Conservation (phyloP, 2,113 vertebrate species). For the Neofelis nebulosa region DNA sequence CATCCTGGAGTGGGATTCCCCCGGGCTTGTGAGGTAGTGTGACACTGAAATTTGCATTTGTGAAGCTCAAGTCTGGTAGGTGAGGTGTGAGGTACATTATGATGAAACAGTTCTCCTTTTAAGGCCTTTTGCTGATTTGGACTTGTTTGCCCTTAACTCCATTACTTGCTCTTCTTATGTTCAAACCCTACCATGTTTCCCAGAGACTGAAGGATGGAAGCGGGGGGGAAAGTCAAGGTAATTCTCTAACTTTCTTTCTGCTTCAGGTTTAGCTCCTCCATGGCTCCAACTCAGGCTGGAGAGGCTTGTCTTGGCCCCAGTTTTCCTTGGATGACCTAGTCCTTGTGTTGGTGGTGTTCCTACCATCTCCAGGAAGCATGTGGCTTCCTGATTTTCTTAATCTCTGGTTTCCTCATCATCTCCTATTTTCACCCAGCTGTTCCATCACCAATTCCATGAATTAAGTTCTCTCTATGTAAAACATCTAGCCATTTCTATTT, state of each 20-base stretch:
- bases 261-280: not conserved
- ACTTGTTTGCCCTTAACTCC: not conserved
- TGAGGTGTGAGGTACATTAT: too few species aligned
- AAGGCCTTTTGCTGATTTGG: not conserved
- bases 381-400: not conserved
- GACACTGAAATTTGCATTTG: not conserved
- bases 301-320: not conserved
- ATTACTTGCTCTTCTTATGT: not conserved
- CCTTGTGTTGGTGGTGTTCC: not conserved
- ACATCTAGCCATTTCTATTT: not conserved
- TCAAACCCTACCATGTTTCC: not conserved
- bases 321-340: not conserved
- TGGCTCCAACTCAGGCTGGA: not conserved
- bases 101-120: not conserved
- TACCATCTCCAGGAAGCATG: too few species aligned
- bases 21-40: not conserved
- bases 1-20: not conserved
- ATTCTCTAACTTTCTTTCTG: not conserved
- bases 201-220: not conserved
- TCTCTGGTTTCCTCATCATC: not conserved
- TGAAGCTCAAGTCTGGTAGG: not conserved
- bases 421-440: not conserved
- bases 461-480: not conserved
- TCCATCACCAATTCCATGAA: not conserved
- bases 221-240: not conserved